Conservation (phyloP, 92 coral and sea anemone species). For the Plumapathes pennacea region DNA sequence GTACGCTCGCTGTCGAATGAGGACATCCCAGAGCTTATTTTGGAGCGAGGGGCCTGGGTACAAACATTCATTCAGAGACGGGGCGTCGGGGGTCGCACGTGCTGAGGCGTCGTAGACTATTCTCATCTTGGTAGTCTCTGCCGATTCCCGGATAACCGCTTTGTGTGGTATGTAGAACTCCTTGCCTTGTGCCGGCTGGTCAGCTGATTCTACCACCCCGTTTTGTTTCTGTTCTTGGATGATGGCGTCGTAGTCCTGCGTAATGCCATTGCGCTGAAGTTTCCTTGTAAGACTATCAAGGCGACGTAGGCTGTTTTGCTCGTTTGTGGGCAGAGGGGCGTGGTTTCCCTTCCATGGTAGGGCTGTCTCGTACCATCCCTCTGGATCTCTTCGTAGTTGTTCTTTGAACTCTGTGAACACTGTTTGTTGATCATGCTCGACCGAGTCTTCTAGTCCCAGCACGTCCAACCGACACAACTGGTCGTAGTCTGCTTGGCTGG, state of each 20-base stretch:
- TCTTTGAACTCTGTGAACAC: slow-evolving; percentile 9
- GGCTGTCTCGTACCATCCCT: slow-evolving; percentile 6
- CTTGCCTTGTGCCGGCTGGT: slow-evolving; percentile 1
- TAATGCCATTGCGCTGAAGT: slow-evolving; percentile 1
- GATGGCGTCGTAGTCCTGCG: not conserved
- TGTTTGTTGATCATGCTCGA: slow-evolving; percentile 2
- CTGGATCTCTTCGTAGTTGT: not conserved
- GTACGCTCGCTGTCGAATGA: slow-evolving; percentile 11
- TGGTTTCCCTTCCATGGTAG: slow-evolving; percentile 14
- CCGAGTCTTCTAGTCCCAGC: not conserved
- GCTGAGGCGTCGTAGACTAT: slow-evolving; percentile 26
- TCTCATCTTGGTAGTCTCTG: slow-evolving; percentile 24
- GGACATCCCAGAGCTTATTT: slow-evolving; percentile 11
- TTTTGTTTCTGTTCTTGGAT: slow-evolving; percentile 5
- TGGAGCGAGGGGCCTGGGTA: slow-evolving; percentile 23
- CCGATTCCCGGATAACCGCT: slow-evolving; percentile 4
- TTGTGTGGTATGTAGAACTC: slow-evolving; percentile 28
- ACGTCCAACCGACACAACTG: slow-evolving; percentile 10
- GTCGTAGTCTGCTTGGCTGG: slow-evolving; percentile 9
- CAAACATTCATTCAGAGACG: slow-evolving; percentile 23
- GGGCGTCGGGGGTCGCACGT: slow-evolving; percentile 14
- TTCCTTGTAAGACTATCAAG: not conserved
- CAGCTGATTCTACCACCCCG: slow-evolving; percentile 8
- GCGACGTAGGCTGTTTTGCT: not conserved
- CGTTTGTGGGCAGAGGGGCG: slow-evolving; percentile 1